Conservation (phyloP, 2,113 vertebrate genomes). For the Gadus macrocephalus region DNA sequence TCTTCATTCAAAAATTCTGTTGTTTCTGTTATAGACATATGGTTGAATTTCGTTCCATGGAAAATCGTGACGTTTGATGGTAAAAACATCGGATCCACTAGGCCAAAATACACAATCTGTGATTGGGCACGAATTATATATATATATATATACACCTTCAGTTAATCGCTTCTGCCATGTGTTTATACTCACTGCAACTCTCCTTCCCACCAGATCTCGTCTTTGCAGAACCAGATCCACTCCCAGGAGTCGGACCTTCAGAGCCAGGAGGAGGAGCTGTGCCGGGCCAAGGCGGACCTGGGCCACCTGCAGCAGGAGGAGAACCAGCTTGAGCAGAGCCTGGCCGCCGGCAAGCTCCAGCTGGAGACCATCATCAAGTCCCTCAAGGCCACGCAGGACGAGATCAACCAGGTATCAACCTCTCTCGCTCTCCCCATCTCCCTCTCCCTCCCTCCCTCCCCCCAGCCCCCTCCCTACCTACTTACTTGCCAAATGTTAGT, state of each 20-base stretch:
- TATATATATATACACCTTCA: too few species aligned
- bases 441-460: background rate
- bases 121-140: too few species aligned
- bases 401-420: constrained; percentile 88
- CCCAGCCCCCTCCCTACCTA: background rate
- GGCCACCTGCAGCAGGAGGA: constrained; percentile 91
- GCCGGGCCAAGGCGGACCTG: constrained; percentile 85
- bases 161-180: too few species aligned
- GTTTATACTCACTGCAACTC: background rate
- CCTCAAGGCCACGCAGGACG: constrained; percentile 91
- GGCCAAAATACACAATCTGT: too few species aligned
- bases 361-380: constrained; percentile 97
- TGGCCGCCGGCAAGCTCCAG: constrained; percentile 90
- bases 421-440: background rate
- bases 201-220: constrained; percentile 78
- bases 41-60: too few species aligned
- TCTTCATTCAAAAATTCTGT: too few species aligned
- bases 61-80: too few species aligned
- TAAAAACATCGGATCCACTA: too few species aligned
- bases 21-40: too few species aligned
- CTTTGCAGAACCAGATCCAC: constrained; percentile 89
- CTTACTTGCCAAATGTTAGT: too few species aligned
- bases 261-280: constrained; percentile 92
- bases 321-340: constrained; percentile 90
- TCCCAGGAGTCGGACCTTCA: constrained; percentile 92